Base-by-base conservation (phyloP, 2,888 invertebrate species). In the Endotricha flammealis region DNA sequence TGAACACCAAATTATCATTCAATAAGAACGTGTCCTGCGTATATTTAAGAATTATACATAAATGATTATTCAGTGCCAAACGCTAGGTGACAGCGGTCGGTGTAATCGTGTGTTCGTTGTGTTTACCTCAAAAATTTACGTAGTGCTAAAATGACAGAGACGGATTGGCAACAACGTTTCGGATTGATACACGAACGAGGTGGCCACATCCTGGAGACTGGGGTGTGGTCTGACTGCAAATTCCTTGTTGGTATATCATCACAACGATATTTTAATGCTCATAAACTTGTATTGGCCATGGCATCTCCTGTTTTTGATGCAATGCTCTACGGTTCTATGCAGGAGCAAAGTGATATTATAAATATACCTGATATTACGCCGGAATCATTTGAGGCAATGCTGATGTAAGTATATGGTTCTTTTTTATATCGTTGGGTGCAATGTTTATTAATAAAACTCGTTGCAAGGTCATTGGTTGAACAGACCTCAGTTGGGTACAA, bases 321-420 rank as follows among this genome's bases (percentile, higher is more conserved):
- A 3, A 29, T 29, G 29, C 20, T 29, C 11, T 29, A 29, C 7
- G 29, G 29, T n/a, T 7, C 1, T 1, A 17, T 29, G 20, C 17
- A 10, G 7, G 29, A 29, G n/a, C n/a, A n/a, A 17, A 17, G 20
- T 7, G 29, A 29, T 29, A 11, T 10, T 9, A 17, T 29, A 17
- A 5, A 17, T 17, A 29, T 29, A 11, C 16, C 29, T 29, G 29
- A 29, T 10, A 8, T 16, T 7, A 7, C 4, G 10, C 29, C 29
- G 7, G 29, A 29, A n/a, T 9, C 29, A 2, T 29, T 29, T 14
- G 10, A 17, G 11, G 29, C 29, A 1, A 29, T 29, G 29, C 13
- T 29, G 6, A 11, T 11, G 29, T 29, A 29, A 29, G 29, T 12
- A n/a, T n/a, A n/a, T n/a, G n/a, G n/a, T n/a, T n/a, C n/a, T n/a